These are phyloP conservation scores for Drosophila obscura DNA, from an alignment of 1,140 invertebrate species.

Conservation along the genomic window DNA sequence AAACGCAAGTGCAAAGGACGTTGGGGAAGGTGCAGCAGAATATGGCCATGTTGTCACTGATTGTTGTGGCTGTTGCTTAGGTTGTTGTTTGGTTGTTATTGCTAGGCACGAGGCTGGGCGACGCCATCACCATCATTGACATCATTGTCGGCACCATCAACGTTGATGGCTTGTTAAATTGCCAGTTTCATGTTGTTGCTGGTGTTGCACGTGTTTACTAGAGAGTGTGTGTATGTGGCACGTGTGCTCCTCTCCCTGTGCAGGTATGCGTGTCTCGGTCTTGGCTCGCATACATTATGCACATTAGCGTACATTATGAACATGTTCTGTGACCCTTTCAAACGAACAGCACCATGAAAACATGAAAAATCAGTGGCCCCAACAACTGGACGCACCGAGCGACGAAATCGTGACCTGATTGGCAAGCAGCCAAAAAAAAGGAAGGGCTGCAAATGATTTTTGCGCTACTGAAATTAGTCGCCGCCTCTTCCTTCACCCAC, in stretches of 20 bases:
- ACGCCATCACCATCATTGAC: conserved; percentile 70
- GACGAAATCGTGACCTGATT: conserved; percentile 66
- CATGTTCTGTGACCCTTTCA: conserved; percentile 64
- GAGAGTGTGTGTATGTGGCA: conserved; percentile 15
- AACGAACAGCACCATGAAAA: conserved; percentile 12
- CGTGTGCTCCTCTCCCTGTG: conserved; percentile 35
- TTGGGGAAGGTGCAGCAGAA: conserved; percentile 16
- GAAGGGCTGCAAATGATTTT: conserved; percentile 58
- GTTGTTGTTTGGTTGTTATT: conserved; percentile 57
- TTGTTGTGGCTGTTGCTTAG: conserved; percentile 28
- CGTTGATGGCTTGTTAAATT: conserved; percentile 82
- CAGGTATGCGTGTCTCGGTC: conserved; percentile 64
- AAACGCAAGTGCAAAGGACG: neutral
- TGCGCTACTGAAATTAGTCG: conserved; percentile 59
- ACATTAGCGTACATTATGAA: conserved; percentile 81
- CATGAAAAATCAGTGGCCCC: conserved; percentile 34
- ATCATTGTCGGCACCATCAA: conserved; percentile 78
- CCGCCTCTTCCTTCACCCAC: conserved; percentile 5
- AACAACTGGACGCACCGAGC: conserved; percentile 45
- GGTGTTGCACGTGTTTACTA: conserved; percentile 44
- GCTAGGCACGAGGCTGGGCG: conserved; percentile 18
- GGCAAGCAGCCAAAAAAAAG: conserved; percentile 56
- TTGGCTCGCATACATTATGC: conserved; percentile 72
- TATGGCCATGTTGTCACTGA: conserved; percentile 34
- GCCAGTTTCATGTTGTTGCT: conserved; percentile 74